Percentiles rank a stretch among this genome's conserved stretches.
Evolutionary conservation across 2,797 vertebrate genomes (phyloP).

Genomic region (Sebastes matsubarae): DNA sequence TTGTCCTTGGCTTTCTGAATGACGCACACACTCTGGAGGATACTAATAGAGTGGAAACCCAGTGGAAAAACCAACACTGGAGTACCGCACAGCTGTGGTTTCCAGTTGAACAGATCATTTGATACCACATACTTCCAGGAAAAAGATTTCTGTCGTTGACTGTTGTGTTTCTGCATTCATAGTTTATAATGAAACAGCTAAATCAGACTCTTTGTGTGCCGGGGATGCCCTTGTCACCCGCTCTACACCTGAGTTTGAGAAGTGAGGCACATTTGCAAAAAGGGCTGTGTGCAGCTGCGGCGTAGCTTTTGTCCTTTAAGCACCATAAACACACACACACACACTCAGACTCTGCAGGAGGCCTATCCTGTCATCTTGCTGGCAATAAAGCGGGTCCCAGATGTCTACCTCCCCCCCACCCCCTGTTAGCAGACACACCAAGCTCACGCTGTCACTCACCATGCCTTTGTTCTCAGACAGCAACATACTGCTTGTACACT

Average conservation of each 20-base stretch:
- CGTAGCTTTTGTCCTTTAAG: slow-evolving; percentile 56
- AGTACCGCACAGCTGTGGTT: slow-evolving; percentile 1
- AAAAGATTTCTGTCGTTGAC: not conserved
- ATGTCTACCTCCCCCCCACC: slow-evolving; percentile 45
- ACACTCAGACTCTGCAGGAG: slow-evolving; percentile 52
- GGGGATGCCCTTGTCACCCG: not conserved
- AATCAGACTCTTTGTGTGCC: not conserved
- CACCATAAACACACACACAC: slow-evolving; percentile 30
- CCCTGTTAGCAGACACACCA: slow-evolving; percentile 40
- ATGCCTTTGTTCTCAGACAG: slow-evolving; percentile 57
- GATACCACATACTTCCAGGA: not conserved
- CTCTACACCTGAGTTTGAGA: slow-evolving; percentile 4
- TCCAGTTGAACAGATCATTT: not conserved
- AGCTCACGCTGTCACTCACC: slow-evolving; percentile 41
- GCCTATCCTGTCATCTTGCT: slow-evolving; percentile 49
- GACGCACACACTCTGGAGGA: slow-evolving; percentile 13
- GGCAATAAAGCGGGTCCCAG: slow-evolving; percentile 60
- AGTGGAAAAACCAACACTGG: slow-evolving; percentile 14
- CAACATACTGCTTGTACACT: slow-evolving; percentile 25
- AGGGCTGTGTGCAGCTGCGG: slow-evolving; percentile 31
- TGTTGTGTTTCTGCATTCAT: not conserved
- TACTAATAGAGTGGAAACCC: slow-evolving; percentile 10
- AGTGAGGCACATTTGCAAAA: not conserved
- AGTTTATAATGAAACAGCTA: not conserved
- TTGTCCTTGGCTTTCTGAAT: slow-evolving; percentile 45